Conservation (phyloP, 2,113 vertebrate species). For the Lepisosteus osseus region DNA sequence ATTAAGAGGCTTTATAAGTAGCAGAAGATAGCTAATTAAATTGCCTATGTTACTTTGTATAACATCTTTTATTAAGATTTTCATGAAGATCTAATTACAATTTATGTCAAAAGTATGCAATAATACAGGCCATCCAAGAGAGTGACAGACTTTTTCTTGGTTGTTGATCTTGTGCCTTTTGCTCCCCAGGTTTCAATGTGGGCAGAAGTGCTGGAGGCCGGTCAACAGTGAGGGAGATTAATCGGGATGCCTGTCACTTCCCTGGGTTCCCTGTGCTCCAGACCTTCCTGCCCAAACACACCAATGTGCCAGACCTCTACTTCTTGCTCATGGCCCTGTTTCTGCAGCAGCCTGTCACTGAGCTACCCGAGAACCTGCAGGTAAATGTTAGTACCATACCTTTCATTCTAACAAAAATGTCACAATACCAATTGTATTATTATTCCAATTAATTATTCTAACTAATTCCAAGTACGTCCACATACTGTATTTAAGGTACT, state of each 20-base stretch:
- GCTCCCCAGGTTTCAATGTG: slow-evolving; percentile 85
- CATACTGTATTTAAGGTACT: too few species aligned
- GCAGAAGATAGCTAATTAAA: too few species aligned
- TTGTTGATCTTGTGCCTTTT: not conserved
- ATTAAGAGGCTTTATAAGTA: too few species aligned
- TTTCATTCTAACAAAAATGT: slow-evolving; percentile 20
- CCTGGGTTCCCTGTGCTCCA: slow-evolving; percentile 90
- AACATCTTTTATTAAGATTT: too few species aligned
- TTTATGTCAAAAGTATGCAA: too few species aligned
- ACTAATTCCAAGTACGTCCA: too few species aligned
- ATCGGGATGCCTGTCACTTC: slow-evolving; percentile 94
- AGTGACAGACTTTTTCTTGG: too few species aligned
- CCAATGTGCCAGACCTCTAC: slow-evolving; percentile 93
- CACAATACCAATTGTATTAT: too few species aligned
- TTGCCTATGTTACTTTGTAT: too few species aligned
- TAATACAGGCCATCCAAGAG: too few species aligned
- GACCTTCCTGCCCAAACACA: slow-evolving; percentile 94
- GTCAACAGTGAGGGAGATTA: slow-evolving; percentile 89
- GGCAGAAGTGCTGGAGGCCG: slow-evolving; percentile 89
- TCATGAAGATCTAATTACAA: too few species aligned
- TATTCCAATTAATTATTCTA: too few species aligned
- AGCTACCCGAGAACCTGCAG: slow-evolving; percentile 96
- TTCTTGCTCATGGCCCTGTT: slow-evolving; percentile 97
- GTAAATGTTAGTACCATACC: slow-evolving; percentile 69
- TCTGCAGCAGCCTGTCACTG: slow-evolving; percentile 92